phyloP scores from a whole-genome alignment of 2,888 invertebrate species.

The Panorpa germanica region DNA sequence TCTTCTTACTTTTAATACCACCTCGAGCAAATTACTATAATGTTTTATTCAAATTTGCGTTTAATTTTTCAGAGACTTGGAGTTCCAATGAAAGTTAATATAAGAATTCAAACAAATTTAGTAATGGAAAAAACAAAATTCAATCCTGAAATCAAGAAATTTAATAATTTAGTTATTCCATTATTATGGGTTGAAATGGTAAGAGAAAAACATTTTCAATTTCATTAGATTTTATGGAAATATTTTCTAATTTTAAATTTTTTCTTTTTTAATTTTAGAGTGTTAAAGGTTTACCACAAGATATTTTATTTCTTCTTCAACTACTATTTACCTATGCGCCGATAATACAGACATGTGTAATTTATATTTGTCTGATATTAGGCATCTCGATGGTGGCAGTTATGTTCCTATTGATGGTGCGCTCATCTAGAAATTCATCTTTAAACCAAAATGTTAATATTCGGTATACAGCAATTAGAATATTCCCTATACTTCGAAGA shows the following conservation, averaged over 20 bases:
- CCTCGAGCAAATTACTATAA: slow-evolving; percentile 1
- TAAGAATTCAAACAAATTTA: slow-evolving; percentile 54
- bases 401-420: slow-evolving; percentile 4
- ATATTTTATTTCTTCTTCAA: slow-evolving; percentile 25
- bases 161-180: slow-evolving; percentile 46
- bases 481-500: too few species aligned
- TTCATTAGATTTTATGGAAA: neutral
- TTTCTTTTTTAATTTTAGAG: slow-evolving; percentile 15
- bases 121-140: slow-evolving; percentile 40
- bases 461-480: too few species aligned
- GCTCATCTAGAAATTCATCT: too few species aligned
- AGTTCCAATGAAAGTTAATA: slow-evolving; percentile 38
- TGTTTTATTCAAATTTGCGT: slow-evolving; percentile 6
- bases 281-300: slow-evolving; percentile 23
- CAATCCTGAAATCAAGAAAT: slow-evolving; percentile 35
- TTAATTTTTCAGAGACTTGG: slow-evolving; percentile 34
- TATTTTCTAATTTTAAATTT: slow-evolving; percentile 3
- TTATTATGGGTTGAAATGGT: slow-evolving; percentile 55
- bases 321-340: slow-evolving; percentile 31
- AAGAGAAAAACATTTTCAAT: slow-evolving; percentile 19
- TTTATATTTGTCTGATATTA: slow-evolving; percentile 25
- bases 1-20: too few species aligned
- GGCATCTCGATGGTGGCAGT: slow-evolving; percentile 26
- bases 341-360: slow-evolving; percentile 25
- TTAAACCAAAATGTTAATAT: too few species aligned